Conservation (phyloP, 2,888 invertebrate genomes). For the Cheilosia scutellata region DNA sequence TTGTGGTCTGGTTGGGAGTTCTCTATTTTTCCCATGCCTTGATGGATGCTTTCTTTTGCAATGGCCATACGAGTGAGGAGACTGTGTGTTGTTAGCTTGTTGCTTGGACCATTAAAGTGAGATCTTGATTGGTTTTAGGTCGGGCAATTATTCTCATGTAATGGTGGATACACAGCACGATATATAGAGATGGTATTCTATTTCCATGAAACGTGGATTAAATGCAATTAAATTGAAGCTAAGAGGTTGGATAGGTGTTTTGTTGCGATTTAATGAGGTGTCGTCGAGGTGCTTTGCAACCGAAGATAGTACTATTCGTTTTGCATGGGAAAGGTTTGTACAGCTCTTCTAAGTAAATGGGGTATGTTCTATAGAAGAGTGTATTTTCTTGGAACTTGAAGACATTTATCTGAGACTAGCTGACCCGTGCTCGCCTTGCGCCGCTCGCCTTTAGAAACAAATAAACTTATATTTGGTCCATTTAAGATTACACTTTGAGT, state of each 20-base stretch:
- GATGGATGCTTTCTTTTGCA: slow-evolving; percentile 51
- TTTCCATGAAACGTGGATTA: slow-evolving; percentile 69
- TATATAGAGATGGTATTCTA: slow-evolving; percentile 33
- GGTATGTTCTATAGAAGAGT: not conserved
- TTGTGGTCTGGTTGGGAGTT: slow-evolving; percentile 60
- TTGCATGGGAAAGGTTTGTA: slow-evolving; percentile 48
- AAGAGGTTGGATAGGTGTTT: slow-evolving; percentile 52
- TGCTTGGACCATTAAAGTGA: slow-evolving; percentile 63
- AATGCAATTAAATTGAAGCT: slow-evolving; percentile 70
- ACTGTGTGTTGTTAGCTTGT: slow-evolving; percentile 28
- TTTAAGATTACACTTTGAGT: no score
- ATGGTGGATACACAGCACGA: slow-evolving; percentile 12
- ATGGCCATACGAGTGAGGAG: slow-evolving; percentile 27
- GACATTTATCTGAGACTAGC: not conserved
- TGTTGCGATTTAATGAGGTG: slow-evolving; percentile 66
- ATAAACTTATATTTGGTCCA: no score
- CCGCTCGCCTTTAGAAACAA: no score
- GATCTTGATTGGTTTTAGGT: slow-evolving; percentile 72
- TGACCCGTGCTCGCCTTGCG: no score
- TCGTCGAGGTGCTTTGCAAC: slow-evolving; percentile 39
- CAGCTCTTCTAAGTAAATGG: slow-evolving; percentile 35
- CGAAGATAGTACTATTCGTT: slow-evolving; percentile 33
- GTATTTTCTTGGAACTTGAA: slow-evolving; percentile 10
- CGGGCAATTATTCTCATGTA: slow-evolving; percentile 48
- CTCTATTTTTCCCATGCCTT: slow-evolving; percentile 48